A percentile compares a stretch with the other conserved stretches of the same genome.
phyloP scores from a whole-genome alignment of 1,140 invertebrate genomes.

The Drosophila navojoa region DNA sequence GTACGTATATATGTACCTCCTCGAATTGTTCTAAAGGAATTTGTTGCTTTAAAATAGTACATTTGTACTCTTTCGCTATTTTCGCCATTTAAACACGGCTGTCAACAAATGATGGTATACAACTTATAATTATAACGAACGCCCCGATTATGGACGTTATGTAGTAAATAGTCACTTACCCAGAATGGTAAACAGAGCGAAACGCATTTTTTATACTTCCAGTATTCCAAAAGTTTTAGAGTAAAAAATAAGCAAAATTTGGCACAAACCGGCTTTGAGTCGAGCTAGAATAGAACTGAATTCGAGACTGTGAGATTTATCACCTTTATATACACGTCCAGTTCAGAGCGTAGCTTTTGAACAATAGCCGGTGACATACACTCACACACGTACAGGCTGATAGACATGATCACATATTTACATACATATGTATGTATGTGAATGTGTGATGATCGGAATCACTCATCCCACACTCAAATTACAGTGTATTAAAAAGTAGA shows the following conservation, averaged over 20 bases:
- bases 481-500: conserved; percentile 45
- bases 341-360: conserved; percentile 47
- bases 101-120: background rate
- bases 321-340: conserved; percentile 73
- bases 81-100: too few relatives aligned
- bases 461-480: conserved; percentile 58
- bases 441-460: conserved; percentile 38
- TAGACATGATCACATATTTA: background rate
- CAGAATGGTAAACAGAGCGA: conserved; percentile 64
- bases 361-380: conserved; percentile 52
- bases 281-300: conserved; percentile 69
- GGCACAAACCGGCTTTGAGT: conserved; percentile 67
- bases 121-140: background rate
- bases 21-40: too few relatives aligned
- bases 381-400: conserved; percentile 20
- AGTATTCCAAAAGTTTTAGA: conserved; percentile 46
- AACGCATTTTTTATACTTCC: conserved; percentile 63
- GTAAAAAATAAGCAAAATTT: conserved; percentile 23
- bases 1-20: too few relatives aligned
- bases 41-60: too few relatives aligned
- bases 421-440: background rate
- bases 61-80: background rate
- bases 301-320: conserved; percentile 68
- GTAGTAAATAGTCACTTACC: conserved; percentile 43
- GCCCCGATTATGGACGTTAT: too few relatives aligned